phyloP scores from a whole-genome alignment of 2,113 vertebrate species.

The Ciconia boyciana region DNA sequence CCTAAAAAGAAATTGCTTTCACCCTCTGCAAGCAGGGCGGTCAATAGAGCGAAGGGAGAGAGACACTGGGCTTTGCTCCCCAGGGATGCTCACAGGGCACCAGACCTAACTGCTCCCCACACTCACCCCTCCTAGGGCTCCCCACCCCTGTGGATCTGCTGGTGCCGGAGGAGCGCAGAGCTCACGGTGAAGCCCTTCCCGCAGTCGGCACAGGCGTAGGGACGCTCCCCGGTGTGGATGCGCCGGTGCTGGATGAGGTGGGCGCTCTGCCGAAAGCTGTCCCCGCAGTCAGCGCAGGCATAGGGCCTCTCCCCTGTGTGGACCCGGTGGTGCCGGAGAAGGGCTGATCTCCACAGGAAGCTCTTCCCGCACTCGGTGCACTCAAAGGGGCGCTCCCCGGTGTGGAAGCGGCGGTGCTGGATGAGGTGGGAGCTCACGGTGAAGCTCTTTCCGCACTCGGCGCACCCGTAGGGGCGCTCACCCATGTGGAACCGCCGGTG shows the following conservation, averaged over 20 bases:
- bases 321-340: conserved; percentile 16
- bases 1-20: neutral
- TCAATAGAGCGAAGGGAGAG: accelerated
- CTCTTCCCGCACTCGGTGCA: conserved; percentile 19
- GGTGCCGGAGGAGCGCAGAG: conserved; percentile 33
- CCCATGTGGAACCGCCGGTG: conserved; percentile 67
- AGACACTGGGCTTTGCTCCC: neutral
- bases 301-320: conserved; percentile 52
- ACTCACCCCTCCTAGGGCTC: neutral
- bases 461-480: conserved; percentile 61
- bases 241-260: conserved; percentile 52
- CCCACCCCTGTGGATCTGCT: neutral
- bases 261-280: conserved; percentile 45
- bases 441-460: conserved; percentile 69
- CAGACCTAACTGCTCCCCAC: neutral
- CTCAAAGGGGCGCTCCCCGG: conserved; percentile 14
- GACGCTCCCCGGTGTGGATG: conserved; percentile 42
- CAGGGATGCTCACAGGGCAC: neutral
- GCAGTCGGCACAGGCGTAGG: neutral
- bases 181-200: conserved; percentile 38
- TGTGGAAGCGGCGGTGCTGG: conserved; percentile 70
- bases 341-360: conserved; percentile 38
- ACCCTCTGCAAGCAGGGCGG: accelerated
- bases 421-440: conserved; percentile 70
- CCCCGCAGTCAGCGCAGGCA: neutral